These are phyloP conservation scores for Macroteleia sp. DNA, from an alignment of 2,888 invertebrate species.

Conservation along the genomic window DNA sequence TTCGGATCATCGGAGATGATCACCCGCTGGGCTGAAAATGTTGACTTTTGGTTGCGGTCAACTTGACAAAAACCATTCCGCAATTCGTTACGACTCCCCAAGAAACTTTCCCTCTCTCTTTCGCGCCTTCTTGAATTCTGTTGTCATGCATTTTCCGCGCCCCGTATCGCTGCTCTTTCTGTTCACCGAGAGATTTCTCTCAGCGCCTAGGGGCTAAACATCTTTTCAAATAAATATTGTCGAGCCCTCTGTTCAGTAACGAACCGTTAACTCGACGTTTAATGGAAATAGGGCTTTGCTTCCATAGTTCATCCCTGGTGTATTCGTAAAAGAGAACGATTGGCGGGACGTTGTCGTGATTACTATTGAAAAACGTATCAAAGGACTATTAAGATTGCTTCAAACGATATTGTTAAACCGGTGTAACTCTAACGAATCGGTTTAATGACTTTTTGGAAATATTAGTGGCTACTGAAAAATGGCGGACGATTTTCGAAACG, in stretches of 20 bases:
- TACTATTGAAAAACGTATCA: constrained; percentile 31
- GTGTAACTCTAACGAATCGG: constrained; percentile 22
- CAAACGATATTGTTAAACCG: neutral
- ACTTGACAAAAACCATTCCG: constrained; percentile 78
- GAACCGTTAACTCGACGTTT: constrained; percentile 81
- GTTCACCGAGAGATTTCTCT: constrained; percentile 51
- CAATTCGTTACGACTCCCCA: constrained; percentile 76
- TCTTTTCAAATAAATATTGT: constrained; percentile 78
- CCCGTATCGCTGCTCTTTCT: constrained; percentile 38
- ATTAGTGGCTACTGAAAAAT: constrained; percentile 45
- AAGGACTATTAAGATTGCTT: constrained; percentile 34
- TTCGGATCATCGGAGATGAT: constrained; percentile 51
- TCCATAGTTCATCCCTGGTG: constrained; percentile 5
- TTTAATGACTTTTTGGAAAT: constrained; percentile 46
- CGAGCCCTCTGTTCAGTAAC: constrained; percentile 75
- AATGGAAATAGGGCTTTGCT: constrained; percentile 69
- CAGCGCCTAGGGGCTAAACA: constrained; percentile 73
- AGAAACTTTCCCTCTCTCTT: constrained; percentile 36
- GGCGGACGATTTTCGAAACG: constrained; percentile 15
- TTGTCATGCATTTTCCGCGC: constrained; percentile 34
- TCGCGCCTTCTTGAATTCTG: constrained; percentile 14
- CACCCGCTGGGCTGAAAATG: constrained; percentile 77
- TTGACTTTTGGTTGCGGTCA: constrained; percentile 80
- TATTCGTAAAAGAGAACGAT: constrained; percentile 18
- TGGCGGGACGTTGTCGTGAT: constrained; percentile 14